Conservation (phyloP, 1,140 invertebrate genomes). For the Glossosoma conforme region DNA sequence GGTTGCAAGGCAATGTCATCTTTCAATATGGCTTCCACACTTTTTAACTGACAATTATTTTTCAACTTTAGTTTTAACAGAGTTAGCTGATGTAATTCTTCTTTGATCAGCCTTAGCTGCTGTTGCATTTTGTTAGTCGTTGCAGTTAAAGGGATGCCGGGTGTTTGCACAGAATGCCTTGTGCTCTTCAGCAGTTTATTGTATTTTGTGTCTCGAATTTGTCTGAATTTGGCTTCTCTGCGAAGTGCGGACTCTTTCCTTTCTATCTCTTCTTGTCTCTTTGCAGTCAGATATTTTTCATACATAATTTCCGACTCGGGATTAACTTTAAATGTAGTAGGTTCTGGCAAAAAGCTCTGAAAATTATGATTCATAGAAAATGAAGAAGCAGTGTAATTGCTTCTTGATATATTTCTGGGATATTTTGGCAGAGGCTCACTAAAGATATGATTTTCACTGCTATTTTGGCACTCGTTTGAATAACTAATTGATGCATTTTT, state of each 20-base stretch:
- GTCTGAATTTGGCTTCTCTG: slow-evolving; percentile 23
- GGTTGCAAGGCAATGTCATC: no score
- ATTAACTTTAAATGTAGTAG: slow-evolving; percentile 34
- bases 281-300: slow-evolving; percentile 40
- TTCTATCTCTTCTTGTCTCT: slow-evolving; percentile 42
- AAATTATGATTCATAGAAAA: slow-evolving; percentile 7
- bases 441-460: neutral
- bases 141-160: neutral
- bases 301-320: slow-evolving; percentile 45
- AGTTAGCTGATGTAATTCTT: slow-evolving; percentile 20
- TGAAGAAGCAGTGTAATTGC: slow-evolving; percentile 4
- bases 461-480: neutral
- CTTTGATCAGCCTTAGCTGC: slow-evolving; percentile 15
- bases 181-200: slow-evolving; percentile 1
- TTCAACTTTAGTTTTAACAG: slow-evolving; percentile 22
- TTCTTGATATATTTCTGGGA: neutral
- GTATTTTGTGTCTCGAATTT: slow-evolving; percentile 1
- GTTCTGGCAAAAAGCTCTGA: neutral
- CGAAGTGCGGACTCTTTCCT: slow-evolving; percentile 40
- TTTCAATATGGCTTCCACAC: no score
- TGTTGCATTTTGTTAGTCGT: slow-evolving; percentile 9
- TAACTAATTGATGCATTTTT: no score
- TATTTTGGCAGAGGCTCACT: neutral
- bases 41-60: slow-evolving; percentile 16
- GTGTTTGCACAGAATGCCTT: neutral